Base-by-base conservation (phyloP, 2,797 vertebrate genomes). In the Myotis planiceps region DNA sequence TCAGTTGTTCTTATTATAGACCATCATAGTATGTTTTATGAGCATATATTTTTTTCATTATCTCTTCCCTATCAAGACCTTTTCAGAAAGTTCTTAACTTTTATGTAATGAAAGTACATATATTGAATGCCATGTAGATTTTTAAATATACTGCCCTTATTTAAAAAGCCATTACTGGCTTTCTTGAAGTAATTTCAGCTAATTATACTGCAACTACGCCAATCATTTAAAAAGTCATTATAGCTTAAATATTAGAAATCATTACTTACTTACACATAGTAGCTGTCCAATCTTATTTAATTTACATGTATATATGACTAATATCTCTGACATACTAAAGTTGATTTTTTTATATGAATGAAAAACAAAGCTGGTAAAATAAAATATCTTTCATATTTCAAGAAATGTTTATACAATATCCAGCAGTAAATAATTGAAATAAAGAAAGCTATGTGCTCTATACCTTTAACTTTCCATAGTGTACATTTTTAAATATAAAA, bases 211-310 rank as follows among this genome's bases (percentile, higher is more conserved):
- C 34, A 88, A 88, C 9, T 68, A 92, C 84, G 63, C 8, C 27
- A 85, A 75, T 90, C n/a, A 94, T 95, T 95, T 94, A 74, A 83
- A 95, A 95, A 96, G 51, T 95, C 79, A 96, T 89, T 91, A 94
- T 55, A 72, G 23, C 2, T 89, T 81, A 94, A 91, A 94, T 90
- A 94, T 92, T 92, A 87, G 29, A 32, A 91, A 84, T 81, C 47
- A 74, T 96, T 96, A 96, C 95, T 97, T 97, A 75, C 55, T 79
- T 86, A 21, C 14, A 95, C 14, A 94, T 2, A 78, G 15, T 93
- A 88, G 32, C 66, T 92, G 53, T 96, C 53, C n/a, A 72, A 60
- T 96, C 95, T 97, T 93, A 96, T 88, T 86, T 93, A 82, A 96
- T 90, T 94, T 95, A 82, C 29, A 88, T 60, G 68, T 21, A 69